Base-by-base conservation (phyloP, 1,140 invertebrate species). In the Drosophila orosa region DNA sequence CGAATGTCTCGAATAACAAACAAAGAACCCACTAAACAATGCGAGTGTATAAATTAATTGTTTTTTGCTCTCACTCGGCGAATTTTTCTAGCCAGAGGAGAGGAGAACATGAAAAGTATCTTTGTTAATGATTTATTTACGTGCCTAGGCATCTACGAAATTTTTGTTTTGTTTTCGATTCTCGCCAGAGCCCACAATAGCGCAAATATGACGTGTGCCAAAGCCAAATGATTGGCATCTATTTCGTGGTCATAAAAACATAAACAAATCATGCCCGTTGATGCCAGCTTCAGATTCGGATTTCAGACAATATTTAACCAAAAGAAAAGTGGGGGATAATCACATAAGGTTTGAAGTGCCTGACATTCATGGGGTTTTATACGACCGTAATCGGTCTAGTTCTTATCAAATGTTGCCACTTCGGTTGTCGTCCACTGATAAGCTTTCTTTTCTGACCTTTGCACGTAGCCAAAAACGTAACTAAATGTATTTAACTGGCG, bases 201-300 rank as follows among this genome's bases (percentile, higher is more conserved):
- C 44, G 55, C 27, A 72, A 40, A 71, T 24, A 86, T 87, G 83
- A 86, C 84, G 79, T 87, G 83, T 78, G 78, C 48, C 76, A 35
- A 24, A 33, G 29, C 19, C 48, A 61, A 66, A 45, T 54, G 50
- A 24, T 52, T 57, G 47, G 33, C 42, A 55, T 80, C 59, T 65
- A 45, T 55, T 83, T 83, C 27, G 31, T 48, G 56, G 17, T n/a
- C 54, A 37, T 33, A 72, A 58, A 56, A 31, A 12, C 48, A 37
- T 31, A 72, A 57, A 59, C 31, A 17, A 54, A 33, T 42, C 22
- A 56, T 45, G 22, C n/a, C 22, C 22, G 25, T 15, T 17, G 55
- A 74, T 44, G 45, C 22, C 45, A 56, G 54, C 9, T 12, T 56
- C 2, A 31, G 35, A 44, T 44, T 65, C 22, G 5, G 2, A 25